Evolutionary conservation across 2,888 invertebrate species (phyloP), one percentile per base, ranked within the genome.

Genomic region (Ophraella communa): DNA sequence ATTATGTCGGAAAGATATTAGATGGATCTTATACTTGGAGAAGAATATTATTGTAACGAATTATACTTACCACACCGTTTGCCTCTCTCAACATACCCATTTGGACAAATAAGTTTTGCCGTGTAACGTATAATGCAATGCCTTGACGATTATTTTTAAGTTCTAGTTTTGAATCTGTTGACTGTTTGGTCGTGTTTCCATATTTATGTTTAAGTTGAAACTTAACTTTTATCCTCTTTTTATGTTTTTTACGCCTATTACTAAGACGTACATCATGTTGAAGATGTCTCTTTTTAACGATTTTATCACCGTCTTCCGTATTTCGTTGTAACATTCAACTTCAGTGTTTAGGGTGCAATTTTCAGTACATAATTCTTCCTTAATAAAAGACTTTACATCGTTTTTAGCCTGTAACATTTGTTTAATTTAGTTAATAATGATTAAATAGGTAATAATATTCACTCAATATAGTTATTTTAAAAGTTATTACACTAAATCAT

Each of bases 11-110:
- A n/a, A n/a, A n/a, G n/a, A n/a, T n/a, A n/a, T n/a, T n/a, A n/a
- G n/a, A n/a, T n/a, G n/a, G n/a, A n/a, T n/a, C n/a, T n/a, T n/a
- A n/a, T n/a, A n/a, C n/a, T n/a, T n/a, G n/a, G n/a, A n/a, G n/a
- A n/a, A n/a, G n/a, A n/a, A n/a, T n/a, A n/a, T n/a, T n/a, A n/a
- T n/a, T n/a, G n/a, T n/a, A n/a, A n/a, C n/a, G n/a, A n/a, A n/a
- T 47, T 23, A 0, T 44, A 75, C 82, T 79, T 81, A 89, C 89
- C 86, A 77, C 89, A 89, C 71, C 83, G 79, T 45, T 84, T 80
- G 71, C 84, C 85, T 62, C 83, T 83, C 11, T 83, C 77, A 2
- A 88, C 80, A 69, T 84, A 86, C 17, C 89, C 89, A 17, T 75
- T 70, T 4, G 85, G 83, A 72, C 89, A 89, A 2, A 74, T 65